Percentiles rank a stretch among this genome's conserved stretches.
Evolutionary conservation across 2,888 invertebrate species (phyloP).

Genomic region (Hermaeophaga mercurialis): DNA sequence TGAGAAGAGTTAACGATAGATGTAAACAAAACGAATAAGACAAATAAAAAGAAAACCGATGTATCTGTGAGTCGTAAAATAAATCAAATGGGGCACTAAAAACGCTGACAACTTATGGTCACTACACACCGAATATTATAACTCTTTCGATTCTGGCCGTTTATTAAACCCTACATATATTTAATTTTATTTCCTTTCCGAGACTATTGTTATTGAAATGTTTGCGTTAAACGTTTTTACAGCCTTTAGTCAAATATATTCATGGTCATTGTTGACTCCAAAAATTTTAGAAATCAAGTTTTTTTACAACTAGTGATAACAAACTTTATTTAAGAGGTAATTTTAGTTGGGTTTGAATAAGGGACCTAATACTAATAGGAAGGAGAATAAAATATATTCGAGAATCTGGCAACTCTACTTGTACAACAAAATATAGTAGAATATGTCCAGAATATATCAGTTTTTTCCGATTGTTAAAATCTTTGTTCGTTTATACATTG

Average conservation of each 20-base stretch:
- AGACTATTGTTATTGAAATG: conserved; percentile 26
- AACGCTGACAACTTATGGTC: conserved; percentile 25
- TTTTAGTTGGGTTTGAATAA: too few relatives aligned
- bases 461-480: too few relatives aligned
- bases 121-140: conserved; percentile 23
- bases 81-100: conserved; percentile 16
- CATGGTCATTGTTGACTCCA: conserved; percentile 6
- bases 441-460: too few relatives aligned
- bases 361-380: too few relatives aligned
- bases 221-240: conserved; percentile 22
- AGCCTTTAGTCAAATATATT: not conserved
- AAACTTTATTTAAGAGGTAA: too few relatives aligned
- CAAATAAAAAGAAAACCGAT: not conserved
- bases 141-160: conserved; percentile 9
- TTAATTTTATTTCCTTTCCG: conserved; percentile 6
- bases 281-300: too few relatives aligned
- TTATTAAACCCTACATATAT: not conserved
- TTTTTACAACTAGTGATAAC: too few relatives aligned
- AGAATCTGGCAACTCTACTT: too few relatives aligned
- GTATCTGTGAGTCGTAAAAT: conserved; percentile 14
- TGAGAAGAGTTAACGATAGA: conserved; percentile 11
- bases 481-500: too few relatives aligned
- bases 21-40: conserved; percentile 6
- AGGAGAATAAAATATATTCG: too few relatives aligned
- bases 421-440: too few relatives aligned